Conservation (phyloP, 1,140 invertebrate genomes). For the Proales similis region DNA sequence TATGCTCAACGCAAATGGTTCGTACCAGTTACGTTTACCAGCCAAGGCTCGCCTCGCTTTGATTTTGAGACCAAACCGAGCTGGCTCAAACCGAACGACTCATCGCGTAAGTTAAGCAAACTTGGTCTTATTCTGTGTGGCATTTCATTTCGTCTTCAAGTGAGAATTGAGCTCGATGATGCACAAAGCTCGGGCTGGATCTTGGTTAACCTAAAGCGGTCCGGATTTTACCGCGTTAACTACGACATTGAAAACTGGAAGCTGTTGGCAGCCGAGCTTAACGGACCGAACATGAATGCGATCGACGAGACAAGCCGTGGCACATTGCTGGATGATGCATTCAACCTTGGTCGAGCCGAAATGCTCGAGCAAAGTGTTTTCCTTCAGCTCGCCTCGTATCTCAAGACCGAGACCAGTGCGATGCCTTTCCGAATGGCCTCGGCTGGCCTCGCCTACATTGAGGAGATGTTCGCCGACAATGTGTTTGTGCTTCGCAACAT, state of each 20-base stretch:
- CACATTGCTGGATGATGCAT: slow-evolving; percentile 54
- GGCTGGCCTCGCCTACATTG: slow-evolving; percentile 4
- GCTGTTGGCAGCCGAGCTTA: not conserved
- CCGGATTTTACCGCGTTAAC: slow-evolving; percentile 75
- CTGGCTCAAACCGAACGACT: slow-evolving; percentile 53
- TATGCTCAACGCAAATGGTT: slow-evolving; percentile 39
- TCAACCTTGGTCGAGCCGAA: slow-evolving; percentile 50
- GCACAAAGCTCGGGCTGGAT: slow-evolving; percentile 56
- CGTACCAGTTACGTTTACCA: slow-evolving; percentile 42
- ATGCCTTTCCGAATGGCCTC: slow-evolving; percentile 50
- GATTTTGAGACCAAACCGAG: slow-evolving; percentile 38
- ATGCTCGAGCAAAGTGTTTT: slow-evolving; percentile 39
- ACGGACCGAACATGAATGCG: not conserved
- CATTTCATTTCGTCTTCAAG: slow-evolving; percentile 76
- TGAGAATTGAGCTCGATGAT: slow-evolving; percentile 57
- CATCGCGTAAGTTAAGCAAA: slow-evolving; percentile 27
- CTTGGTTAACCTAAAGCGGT: slow-evolving; percentile 76
- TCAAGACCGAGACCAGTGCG: slow-evolving; percentile 49
- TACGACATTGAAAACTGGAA: slow-evolving; percentile 72
- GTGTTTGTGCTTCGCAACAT: not conserved
- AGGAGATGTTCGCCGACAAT: slow-evolving; percentile 4
- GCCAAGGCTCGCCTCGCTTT: not conserved
- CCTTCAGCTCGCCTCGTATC: slow-evolving; percentile 50
- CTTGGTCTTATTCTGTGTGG: slow-evolving; percentile 79
- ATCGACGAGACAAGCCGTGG: slow-evolving; percentile 48